A percentile compares a stretch with the other conserved stretches of the same genome.
Conservation (phyloP, 1,140 invertebrate genomes). For the Zaprionus lachaisei region DNA sequence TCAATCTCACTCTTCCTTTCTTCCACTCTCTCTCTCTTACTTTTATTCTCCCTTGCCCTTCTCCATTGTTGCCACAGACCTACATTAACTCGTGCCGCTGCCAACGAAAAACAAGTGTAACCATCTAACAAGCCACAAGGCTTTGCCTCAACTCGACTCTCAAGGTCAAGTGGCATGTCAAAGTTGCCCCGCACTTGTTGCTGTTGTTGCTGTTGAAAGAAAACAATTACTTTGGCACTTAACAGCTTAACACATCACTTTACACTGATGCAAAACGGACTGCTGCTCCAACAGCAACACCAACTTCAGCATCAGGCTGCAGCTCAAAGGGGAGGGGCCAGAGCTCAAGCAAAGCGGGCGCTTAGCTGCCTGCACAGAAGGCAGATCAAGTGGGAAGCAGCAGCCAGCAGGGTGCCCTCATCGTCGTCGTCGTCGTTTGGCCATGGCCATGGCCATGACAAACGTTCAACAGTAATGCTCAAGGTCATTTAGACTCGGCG, state of each 20-base stretch:
- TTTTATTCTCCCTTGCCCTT: no score
- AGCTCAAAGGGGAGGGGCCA: background rate
- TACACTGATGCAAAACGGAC: conserved; percentile 70
- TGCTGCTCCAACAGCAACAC: conserved; percentile 15
- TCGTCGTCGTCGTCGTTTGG: background rate
- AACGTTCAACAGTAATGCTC: conserved; percentile 73
- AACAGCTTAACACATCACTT: conserved; percentile 82
- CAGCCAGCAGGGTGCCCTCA: background rate
- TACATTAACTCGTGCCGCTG: background rate
- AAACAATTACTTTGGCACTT: conserved; percentile 84
- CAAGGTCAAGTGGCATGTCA: conserved; percentile 76
- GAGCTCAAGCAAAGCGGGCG: conserved; percentile 40
- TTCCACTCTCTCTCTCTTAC: background rate
- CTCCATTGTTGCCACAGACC: background rate
- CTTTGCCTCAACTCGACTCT: conserved; percentile 23
- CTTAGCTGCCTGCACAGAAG: conserved; percentile 22
- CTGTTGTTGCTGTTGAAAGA: conserved; percentile 67
- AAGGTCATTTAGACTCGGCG: conserved; percentile 64
- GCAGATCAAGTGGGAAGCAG: background rate
- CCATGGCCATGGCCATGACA: conserved; percentile 45
- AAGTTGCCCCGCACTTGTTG: conserved; percentile 35
- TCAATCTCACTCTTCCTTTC: background rate
- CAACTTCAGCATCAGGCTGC: background rate
- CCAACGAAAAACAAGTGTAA: conserved; percentile 22
- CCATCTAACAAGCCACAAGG: conserved; percentile 18